These are phyloP conservation scores for Encarsia formosa DNA, from an alignment of 2,888 invertebrate species.

Conservation along the genomic window DNA sequence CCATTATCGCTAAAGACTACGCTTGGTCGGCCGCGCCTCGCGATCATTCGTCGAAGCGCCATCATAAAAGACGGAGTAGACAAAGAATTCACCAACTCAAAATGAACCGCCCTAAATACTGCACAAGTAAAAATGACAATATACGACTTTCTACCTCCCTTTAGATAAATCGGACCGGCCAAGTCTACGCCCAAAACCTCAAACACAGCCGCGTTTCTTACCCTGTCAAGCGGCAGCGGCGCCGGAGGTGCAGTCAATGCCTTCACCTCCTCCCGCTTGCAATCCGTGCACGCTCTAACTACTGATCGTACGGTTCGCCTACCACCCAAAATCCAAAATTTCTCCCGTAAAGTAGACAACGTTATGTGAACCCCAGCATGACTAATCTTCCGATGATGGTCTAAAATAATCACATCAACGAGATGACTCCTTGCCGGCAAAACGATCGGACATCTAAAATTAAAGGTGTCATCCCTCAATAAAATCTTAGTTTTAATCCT, in stretches of 20 bases:
- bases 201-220: constrained; percentile 24
- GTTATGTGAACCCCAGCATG: constrained; percentile 28
- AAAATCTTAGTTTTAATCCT: constrained; percentile 27
- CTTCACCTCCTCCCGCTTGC: constrained; percentile 29
- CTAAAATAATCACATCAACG: constrained; percentile 28
- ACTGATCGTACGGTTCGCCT: constrained; percentile 21
- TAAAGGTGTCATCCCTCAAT: constrained; percentile 29
- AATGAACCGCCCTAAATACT: constrained; percentile 42
- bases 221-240: constrained; percentile 36
- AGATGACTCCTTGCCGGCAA: constrained; percentile 31
- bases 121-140: constrained; percentile 45
- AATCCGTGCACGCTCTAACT: constrained; percentile 21
- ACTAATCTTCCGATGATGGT: constrained; percentile 26
- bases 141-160: constrained; percentile 35
- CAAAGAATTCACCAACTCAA: constrained; percentile 40
- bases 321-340: too few species aligned
- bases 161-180: constrained; percentile 40
- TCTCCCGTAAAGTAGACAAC: constrained; percentile 25
- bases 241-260: constrained; percentile 27
- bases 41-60: constrained; percentile 27
- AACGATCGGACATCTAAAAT: constrained; percentile 34
- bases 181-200: constrained; percentile 38
- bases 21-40: too few species aligned
- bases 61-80: constrained; percentile 37
- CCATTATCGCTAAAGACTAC: too few species aligned